These are phyloP conservation scores for Neocrepidodera transversa DNA, from an alignment of 2,888 invertebrate species.

Conservation along the genomic window DNA sequence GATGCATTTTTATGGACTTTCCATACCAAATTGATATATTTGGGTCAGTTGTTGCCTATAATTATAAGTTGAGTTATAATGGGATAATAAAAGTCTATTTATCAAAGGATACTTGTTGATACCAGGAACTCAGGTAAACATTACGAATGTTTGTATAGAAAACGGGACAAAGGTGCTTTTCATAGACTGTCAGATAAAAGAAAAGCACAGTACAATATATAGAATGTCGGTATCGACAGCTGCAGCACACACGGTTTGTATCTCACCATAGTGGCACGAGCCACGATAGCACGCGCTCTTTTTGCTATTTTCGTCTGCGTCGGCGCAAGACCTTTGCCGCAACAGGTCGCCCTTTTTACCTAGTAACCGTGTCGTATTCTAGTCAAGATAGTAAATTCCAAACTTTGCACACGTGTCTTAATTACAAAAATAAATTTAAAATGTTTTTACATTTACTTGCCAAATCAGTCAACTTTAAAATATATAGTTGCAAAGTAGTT, in stretches of 20 bases:
- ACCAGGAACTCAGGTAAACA: conserved; percentile 40
- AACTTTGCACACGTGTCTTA: neutral
- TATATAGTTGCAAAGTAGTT: too few species aligned
- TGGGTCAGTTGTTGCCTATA: conserved; percentile 27
- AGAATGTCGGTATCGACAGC: conserved; percentile 44
- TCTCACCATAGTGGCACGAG: conserved; percentile 42
- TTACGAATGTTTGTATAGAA: conserved; percentile 38
- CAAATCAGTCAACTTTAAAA: too few species aligned
- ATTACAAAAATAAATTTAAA: neutral
- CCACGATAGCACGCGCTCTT: conserved; percentile 44
- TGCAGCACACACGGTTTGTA: conserved; percentile 39
- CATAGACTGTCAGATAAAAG: conserved; percentile 44
- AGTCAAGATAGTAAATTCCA: neutral
- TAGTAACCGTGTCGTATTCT: neutral
- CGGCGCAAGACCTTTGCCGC: conserved; percentile 36
- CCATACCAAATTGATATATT: conserved; percentile 15
- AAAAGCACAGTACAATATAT: conserved; percentile 43
- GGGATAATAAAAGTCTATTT: conserved; percentile 37
- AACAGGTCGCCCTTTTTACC: conserved; percentile 40
- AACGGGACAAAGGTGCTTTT: conserved; percentile 43
- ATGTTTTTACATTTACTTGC: too few species aligned
- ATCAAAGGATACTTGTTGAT: conserved; percentile 40
- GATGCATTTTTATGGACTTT: conserved; percentile 3
- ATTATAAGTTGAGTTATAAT: conserved; percentile 29
- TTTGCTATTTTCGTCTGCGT: conserved; percentile 39